Percentiles rank a stretch among this genome's conserved stretches.
Evolutionary conservation across 64 coral and sea anemone species (phyloP).

Genomic region (Porites lutea): DNA sequence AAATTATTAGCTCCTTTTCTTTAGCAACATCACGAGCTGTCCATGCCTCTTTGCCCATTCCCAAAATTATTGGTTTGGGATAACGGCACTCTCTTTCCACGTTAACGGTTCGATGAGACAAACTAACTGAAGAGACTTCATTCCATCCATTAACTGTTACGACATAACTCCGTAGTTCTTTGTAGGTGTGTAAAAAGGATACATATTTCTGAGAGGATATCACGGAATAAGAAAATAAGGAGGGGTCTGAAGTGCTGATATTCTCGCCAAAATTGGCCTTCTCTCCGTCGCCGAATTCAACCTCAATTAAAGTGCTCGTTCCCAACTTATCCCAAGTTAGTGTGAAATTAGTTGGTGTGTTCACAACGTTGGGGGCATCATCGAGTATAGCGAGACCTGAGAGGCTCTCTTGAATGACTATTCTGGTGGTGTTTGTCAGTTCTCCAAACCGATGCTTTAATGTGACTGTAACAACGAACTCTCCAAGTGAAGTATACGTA

Average conservation of each 20-base stretch:
- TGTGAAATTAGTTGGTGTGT: background rate
- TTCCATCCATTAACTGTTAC: constrained; percentile 34
- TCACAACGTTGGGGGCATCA: constrained; percentile 3
- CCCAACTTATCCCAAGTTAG: background rate
- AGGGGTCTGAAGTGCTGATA: background rate
- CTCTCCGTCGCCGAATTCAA: constrained; percentile 17
- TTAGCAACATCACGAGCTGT: background rate
- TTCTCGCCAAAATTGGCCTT: background rate
- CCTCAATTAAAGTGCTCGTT: background rate
- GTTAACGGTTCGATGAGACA: background rate
- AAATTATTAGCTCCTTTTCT: constrained; percentile 2
- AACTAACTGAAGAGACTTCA: constrained; percentile 15
- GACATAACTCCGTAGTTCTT: background rate
- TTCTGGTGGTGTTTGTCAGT: background rate
- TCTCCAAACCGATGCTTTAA: constrained; percentile 1
- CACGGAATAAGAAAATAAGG: background rate
- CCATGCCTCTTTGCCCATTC: background rate
- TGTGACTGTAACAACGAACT: background rate
- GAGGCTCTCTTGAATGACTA: background rate
- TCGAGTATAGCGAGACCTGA: constrained; percentile 10
- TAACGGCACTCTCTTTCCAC: constrained; percentile 45
- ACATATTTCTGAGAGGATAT: background rate
- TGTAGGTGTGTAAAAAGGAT: background rate
- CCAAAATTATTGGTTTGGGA: constrained; percentile 1
- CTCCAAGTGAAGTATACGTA: background rate